These are phyloP conservation scores for Achroia grisella DNA, from an alignment of 1,140 invertebrate species.

Conservation along the genomic window DNA sequence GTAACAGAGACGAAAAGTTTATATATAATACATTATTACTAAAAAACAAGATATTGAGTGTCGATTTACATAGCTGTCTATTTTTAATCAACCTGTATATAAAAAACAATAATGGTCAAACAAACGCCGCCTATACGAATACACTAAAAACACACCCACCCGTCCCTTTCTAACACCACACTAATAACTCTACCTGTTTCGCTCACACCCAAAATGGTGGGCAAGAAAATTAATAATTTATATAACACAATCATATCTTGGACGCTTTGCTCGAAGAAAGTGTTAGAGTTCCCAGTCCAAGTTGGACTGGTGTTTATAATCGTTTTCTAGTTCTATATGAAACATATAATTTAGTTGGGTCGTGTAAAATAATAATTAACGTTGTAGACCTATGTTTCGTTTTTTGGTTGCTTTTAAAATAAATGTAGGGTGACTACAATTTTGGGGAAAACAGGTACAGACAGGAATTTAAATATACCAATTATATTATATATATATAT, in stretches of 20 bases:
- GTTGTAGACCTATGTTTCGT: conserved; percentile 7
- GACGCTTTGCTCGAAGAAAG: background rate
- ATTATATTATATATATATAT: background rate
- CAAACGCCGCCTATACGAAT: conserved; percentile 18
- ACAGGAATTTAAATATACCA: background rate
- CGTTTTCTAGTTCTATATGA: conserved; percentile 4
- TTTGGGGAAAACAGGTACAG: background rate
- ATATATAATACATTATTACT: too few relatives aligned
- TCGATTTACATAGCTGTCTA: too few relatives aligned
- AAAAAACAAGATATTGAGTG: too few relatives aligned
- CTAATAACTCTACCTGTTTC: conserved; percentile 12
- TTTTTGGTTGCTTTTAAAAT: conserved; percentile 11
- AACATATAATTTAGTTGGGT: conserved; percentile 14
- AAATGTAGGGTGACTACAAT: conserved; percentile 8
- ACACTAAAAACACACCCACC: conserved; percentile 14
- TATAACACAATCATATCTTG: conserved; percentile 5
- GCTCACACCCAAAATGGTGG: conserved; percentile 15
- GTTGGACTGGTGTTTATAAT: conserved; percentile 2
- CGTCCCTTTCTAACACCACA: conserved; percentile 10
- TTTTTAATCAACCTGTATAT: too few relatives aligned
- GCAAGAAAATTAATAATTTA: conserved; percentile 15
- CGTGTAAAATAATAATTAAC: conserved; percentile 19
- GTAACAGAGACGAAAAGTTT: too few relatives aligned
- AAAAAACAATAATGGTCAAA: conserved; percentile 23
- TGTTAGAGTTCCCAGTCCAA: background rate